Conservation (phyloP, 2,113 vertebrate genomes). For the Hippopotamus amphibius region DNA sequence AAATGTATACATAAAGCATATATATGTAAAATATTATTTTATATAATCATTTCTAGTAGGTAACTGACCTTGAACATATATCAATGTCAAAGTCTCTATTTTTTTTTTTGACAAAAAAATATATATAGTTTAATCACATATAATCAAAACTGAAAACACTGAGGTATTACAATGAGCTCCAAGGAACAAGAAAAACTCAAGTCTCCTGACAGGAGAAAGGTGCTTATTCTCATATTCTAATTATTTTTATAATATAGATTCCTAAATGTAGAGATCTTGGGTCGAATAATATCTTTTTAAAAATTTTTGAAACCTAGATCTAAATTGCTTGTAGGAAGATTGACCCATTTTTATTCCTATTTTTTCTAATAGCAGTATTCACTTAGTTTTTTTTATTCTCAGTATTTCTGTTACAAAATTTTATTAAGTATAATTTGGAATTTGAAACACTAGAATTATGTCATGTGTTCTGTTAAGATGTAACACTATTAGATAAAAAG, state of each 20-base stretch:
- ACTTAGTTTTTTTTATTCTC: not conserved
- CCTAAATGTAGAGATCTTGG: not conserved
- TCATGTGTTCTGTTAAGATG: not conserved
- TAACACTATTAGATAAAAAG: not conserved
- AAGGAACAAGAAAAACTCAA: too few relatives aligned
- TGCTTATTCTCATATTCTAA: too few relatives aligned
- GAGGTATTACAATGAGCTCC: not conserved
- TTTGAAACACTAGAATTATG: not conserved
- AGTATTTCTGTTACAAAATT: not conserved
- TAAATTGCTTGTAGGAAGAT: not conserved
- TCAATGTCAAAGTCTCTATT: not conserved
- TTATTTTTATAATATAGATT: not conserved
- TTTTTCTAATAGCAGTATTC: not conserved
- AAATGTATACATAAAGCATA: not conserved
- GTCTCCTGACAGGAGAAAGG: not conserved
- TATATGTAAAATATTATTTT: not conserved
- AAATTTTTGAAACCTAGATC: not conserved
- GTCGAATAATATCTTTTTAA: not conserved
- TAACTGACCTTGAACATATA: not conserved
- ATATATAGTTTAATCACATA: not conserved
- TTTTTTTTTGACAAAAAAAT: not conserved
- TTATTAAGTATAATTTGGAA: not conserved
- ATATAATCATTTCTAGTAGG: not conserved
- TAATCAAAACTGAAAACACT: not conserved
- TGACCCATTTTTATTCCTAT: not conserved